Conservation (phyloP, 53 echinoderm and acorn worm genomes). For the Holothuria scabra region DNA sequence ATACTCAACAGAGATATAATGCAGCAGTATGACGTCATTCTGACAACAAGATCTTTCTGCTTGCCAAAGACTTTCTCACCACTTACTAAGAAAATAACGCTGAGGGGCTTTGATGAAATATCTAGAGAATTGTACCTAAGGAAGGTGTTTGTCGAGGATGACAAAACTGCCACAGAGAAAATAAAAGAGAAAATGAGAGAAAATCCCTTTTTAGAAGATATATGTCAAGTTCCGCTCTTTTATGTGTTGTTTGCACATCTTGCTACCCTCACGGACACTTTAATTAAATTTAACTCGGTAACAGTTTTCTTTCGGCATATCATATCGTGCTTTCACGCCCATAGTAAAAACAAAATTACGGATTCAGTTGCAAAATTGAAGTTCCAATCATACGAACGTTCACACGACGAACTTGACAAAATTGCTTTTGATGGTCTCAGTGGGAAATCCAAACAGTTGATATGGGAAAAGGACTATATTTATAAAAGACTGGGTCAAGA, state of each 20-base stretch:
- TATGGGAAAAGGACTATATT: neutral
- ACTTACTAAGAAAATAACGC: neutral
- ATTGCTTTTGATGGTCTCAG: neutral
- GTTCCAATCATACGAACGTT: neutral
- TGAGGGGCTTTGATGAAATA: neutral
- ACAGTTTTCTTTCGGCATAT: neutral
- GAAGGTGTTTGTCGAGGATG: neutral
- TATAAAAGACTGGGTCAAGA: neutral
- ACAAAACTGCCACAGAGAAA: neutral
- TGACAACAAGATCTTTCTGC: constrained; percentile 12
- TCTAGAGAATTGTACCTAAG: constrained; percentile 3
- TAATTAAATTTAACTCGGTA: neutral
- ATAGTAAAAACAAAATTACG: neutral
- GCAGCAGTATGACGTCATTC: constrained; percentile 10
- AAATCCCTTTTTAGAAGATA: constrained; percentile 16
- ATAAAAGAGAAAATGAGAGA: constrained; percentile 27
- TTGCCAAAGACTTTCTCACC: neutral
- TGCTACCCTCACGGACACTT: too few species aligned
- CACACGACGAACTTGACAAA: neutral
- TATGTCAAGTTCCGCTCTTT: constrained; percentile 31
- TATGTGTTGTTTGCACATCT: neutral
- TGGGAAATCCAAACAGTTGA: neutral
- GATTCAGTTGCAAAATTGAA: neutral
- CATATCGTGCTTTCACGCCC: neutral
- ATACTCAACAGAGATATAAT: constrained; percentile 9